Conservation (phyloP, 2,797 vertebrate genomes). For the Eurystomus glaucurus region DNA sequence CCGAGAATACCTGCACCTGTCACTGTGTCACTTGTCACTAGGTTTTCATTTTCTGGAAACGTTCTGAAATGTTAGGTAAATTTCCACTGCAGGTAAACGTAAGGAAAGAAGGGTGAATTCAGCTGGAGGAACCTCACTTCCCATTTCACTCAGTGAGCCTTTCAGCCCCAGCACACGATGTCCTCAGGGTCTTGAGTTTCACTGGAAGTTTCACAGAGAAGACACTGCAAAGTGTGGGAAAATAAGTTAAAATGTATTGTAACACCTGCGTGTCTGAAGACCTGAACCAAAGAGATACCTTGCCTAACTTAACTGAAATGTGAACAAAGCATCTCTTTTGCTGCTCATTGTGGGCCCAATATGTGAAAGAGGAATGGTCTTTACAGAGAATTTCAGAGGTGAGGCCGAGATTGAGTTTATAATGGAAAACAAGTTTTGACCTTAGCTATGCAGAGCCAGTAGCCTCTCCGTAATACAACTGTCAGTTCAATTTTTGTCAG, state of each 20-base stretch:
- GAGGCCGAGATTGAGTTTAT: conserved; percentile 56
- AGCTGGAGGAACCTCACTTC: not conserved
- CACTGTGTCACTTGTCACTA: conserved; percentile 16
- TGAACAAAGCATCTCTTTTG: conserved; percentile 2
- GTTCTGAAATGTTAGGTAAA: conserved; percentile 12
- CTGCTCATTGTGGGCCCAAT: not conserved
- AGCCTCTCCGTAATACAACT: conserved; percentile 76
- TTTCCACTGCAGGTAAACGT: not conserved
- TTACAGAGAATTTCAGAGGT: conserved; percentile 49
- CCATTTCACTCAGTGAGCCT: not conserved
- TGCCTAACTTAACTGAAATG: not conserved
- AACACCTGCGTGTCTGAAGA: not conserved
- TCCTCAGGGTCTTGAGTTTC: not conserved
- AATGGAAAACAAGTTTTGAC: conserved; percentile 59
- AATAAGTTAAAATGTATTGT: not conserved
- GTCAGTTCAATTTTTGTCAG: conserved; percentile 81
- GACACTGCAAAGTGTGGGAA: not conserved
- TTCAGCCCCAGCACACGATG: not conserved
- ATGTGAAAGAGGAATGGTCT: conserved; percentile 38
- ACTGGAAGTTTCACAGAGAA: not conserved
- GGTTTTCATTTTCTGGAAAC: conserved; percentile 36
- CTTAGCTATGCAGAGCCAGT: conserved; percentile 63
- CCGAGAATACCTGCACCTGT: conserved; percentile 49
- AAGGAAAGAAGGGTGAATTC: not conserved
- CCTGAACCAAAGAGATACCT: not conserved